Base-by-base conservation (phyloP, 92 coral and sea anemone species). In the Zoanthus sansibaricus region DNA sequence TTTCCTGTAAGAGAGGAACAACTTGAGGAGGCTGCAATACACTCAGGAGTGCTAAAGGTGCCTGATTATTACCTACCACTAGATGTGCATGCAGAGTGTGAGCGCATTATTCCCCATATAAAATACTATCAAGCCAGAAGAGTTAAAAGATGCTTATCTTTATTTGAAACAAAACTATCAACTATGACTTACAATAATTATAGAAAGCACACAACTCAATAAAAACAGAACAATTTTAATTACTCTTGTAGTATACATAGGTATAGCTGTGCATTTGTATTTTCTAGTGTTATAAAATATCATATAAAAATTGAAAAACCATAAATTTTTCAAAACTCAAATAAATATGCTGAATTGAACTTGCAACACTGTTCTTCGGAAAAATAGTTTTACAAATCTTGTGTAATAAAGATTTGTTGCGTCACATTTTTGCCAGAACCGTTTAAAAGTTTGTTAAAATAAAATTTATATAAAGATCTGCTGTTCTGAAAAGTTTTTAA, bases 21-120 rank as follows among this genome's bases (percentile, higher is more conserved):
- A 33, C 71, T 82, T 52, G 70, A 82, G 71, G 86, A 82, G 56
- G 86, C 71, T 48, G 86, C 86, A 30, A 82, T 25, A 30, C 17
- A 82, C 30, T 61, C 86, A 15, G 86, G 86, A 37, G 86, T 82
- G 68, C 47, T 82, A 37, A 17, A 62, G 42, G 86, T 82, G n/a
- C 42, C 56, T 16, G 77, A 82, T 66, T 77, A 82, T 54, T 82
- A 30, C 48, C 56, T 82, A 64, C 46, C 71, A 42, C 64, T 76
- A 66, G 25, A 66, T 16, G 71, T 82, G 20, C 70, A 77, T 67
- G 58, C 21, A 25, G 87, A 82, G 56, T 82, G 87, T 68, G 74
- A 82, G 72, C 71, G 72, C 17, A 54, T 58, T 66, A 82, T 82
- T 21, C 74, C 87, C 30, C 77, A 82, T 61, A 45, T 49, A 47